Percentiles rank a stretch among this genome's conserved stretches.
Evolutionary conservation across 1,140 invertebrate species (phyloP).

Genomic region (Drosophila biarmipes): DNA sequence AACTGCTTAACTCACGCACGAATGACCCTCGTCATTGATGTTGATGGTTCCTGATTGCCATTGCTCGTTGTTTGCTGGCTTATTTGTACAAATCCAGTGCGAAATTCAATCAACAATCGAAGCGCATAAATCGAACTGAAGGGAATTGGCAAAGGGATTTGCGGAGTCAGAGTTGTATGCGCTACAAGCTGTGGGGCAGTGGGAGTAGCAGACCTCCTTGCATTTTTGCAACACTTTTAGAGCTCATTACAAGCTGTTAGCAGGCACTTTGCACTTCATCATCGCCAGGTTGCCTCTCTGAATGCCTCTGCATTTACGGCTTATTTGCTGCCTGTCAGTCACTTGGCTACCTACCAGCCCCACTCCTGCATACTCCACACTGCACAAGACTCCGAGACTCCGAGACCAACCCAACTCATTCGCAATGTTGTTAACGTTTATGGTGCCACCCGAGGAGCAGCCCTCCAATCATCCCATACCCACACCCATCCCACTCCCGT

Average conservation of each 20-base stretch:
- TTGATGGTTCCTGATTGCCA: constrained; percentile 22
- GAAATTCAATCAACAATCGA: constrained; percentile 40
- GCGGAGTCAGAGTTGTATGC: constrained; percentile 44
- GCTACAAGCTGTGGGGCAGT: background rate
- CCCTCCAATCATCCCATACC: constrained; percentile 1
- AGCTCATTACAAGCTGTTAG: constrained; percentile 80
- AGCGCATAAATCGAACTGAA: constrained; percentile 40
- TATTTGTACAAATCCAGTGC: constrained; percentile 48
- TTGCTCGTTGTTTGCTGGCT: constrained; percentile 21
- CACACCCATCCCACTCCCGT: background rate
- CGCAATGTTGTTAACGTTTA: constrained; percentile 73
- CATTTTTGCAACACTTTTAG: constrained; percentile 32
- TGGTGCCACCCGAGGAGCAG: constrained; percentile 74
- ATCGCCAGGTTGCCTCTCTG: constrained; percentile 25
- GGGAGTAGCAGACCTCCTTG: background rate
- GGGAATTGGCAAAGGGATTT: constrained; percentile 17
- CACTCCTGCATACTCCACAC: background rate
- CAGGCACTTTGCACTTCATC: constrained; percentile 77
- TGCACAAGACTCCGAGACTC: no score
- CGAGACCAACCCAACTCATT: constrained; percentile 31
- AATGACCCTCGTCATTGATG: constrained; percentile 60
- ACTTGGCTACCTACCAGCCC: constrained; percentile 15
- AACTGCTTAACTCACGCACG: constrained; percentile 37
- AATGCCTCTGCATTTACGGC: constrained; percentile 63
- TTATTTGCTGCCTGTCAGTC: constrained; percentile 76